These are phyloP conservation scores for Mesembrinibis cayennensis DNA, from an alignment of 2,113 vertebrate species.

Conservation along the genomic window DNA sequence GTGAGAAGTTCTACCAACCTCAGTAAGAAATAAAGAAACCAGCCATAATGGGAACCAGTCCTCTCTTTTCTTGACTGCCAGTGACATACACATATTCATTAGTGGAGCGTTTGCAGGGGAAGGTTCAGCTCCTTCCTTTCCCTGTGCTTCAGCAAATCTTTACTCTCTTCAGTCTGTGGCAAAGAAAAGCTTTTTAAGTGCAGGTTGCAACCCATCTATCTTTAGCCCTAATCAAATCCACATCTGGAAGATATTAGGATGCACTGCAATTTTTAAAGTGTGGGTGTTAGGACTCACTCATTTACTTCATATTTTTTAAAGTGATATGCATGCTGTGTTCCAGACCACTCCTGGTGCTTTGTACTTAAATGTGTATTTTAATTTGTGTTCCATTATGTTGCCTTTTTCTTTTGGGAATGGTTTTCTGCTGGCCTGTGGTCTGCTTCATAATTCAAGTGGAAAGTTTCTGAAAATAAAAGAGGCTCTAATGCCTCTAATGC, in stretches of 20 bases:
- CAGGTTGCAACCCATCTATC: neutral
- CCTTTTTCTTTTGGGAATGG: slow-evolving; percentile 16
- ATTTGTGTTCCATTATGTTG: slow-evolving; percentile 1
- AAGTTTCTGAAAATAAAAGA: slow-evolving; percentile 12
- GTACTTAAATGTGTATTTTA: neutral
- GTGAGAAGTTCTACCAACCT: neutral
- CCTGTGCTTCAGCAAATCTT: neutral
- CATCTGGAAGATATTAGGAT: slow-evolving; percentile 15
- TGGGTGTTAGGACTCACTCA: neutral
- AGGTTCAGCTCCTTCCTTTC: neutral
- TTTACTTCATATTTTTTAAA: neutral
- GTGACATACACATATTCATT: neutral
- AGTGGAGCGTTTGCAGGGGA: neutral
- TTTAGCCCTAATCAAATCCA: neutral
- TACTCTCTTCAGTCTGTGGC: neutral
- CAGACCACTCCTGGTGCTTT: neutral
- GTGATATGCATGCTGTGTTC: neutral
- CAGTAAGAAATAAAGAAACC: neutral
- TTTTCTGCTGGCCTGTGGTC: slow-evolving; percentile 2
- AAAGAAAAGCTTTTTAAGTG: neutral
- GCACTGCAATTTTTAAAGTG: neutral
- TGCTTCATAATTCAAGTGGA: neutral
- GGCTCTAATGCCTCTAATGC: neutral
- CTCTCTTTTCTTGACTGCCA: neutral
- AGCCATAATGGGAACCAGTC: neutral